Evolutionary conservation across 2,797 vertebrate genomes (phyloP).

Genomic region (Eulemur coronatus): DNA sequence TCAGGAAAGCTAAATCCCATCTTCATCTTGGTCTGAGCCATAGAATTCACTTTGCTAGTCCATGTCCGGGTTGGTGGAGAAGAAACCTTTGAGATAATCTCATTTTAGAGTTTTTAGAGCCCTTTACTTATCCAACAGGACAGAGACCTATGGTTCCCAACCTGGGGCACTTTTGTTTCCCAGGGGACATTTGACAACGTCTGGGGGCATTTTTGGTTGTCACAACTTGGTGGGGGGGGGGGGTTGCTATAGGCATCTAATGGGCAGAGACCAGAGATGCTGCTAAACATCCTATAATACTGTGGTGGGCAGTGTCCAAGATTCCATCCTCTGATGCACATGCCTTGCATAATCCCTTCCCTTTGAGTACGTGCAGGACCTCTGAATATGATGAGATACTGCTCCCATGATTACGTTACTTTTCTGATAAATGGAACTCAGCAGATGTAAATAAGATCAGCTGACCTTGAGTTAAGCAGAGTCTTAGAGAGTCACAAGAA

Average conservation of each 20-base stretch:
- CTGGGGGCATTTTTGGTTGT: neutral
- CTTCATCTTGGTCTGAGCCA: neutral
- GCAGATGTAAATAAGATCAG: neutral
- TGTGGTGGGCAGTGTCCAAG: neutral
- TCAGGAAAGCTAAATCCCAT: neutral
- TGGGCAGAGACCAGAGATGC: neutral
- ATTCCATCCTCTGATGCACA: too few relatives aligned
- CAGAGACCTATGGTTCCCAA: neutral
- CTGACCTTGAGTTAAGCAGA: neutral
- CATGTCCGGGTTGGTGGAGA: neutral
- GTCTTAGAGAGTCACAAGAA: neutral
- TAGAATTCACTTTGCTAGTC: neutral
- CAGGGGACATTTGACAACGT: neutral
- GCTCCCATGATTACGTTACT: neutral
- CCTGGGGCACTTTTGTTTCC: neutral
- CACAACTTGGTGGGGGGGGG: fast-evolving
- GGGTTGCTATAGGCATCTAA: neutral
- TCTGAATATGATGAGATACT: neutral
- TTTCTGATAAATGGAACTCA: neutral
- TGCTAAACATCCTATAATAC: neutral
- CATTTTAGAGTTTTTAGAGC: neutral
- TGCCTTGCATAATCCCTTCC: fast-evolving
- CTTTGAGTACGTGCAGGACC: neutral
- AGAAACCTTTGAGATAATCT: neutral
- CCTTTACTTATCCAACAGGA: neutral